Base-by-base conservation (phyloP, 2,113 vertebrate genomes). In the Scortum barcoo region DNA sequence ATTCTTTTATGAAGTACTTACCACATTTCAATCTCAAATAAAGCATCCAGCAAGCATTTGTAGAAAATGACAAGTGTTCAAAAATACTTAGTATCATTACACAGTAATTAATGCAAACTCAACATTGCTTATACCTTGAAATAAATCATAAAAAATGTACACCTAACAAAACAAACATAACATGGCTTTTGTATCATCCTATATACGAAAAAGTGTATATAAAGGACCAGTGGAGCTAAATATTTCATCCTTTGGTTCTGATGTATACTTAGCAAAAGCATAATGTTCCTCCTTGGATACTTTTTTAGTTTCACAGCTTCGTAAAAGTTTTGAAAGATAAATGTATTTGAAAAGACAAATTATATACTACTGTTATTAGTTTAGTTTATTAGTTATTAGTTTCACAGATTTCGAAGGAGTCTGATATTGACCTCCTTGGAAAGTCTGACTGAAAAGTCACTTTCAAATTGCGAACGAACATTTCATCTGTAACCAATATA, bases 371-470 rank as follows among this genome's bases (percentile, higher is more conserved):
- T 48, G 7, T 38, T 16, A 28, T 4, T 74, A 3, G 0, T 48
- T 61, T n/a, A n/a, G n/a, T n/a, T n/a, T n/a, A n/a, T n/a, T n/a
- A n/a, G n/a, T n/a, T 75, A 5, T 75, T 33, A 22, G 12, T n/a
- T n/a, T n/a, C 2, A 24, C 50, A 51, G 24, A 50, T 66, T 65
- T 83, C 0, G 2, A 46, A 56, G 17, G 5, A n/a, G 0, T 54
- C 24, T 67, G 5, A 62, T 62, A 22, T 28, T 40, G 2, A 6
- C 36, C 24, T 22, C 4, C 2, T n/a, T 50, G 30, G 3, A 66
- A 74, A 28, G 4, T 67, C 44, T 62, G 48, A 54, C 48, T 71
- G 26, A 30, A 57, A 40, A 68, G 33, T 54, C 46, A 76, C 58
- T 38, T 56, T 70, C 2, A 68, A 10, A 17, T 73, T 26, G 33